Percentiles rank a stretch among this genome's conserved stretches.
These are phyloP conservation scores for Stichodactyla helianthus DNA, from an alignment of 64 coral and sea anemone genomes.

Conservation along the genomic window DNA sequence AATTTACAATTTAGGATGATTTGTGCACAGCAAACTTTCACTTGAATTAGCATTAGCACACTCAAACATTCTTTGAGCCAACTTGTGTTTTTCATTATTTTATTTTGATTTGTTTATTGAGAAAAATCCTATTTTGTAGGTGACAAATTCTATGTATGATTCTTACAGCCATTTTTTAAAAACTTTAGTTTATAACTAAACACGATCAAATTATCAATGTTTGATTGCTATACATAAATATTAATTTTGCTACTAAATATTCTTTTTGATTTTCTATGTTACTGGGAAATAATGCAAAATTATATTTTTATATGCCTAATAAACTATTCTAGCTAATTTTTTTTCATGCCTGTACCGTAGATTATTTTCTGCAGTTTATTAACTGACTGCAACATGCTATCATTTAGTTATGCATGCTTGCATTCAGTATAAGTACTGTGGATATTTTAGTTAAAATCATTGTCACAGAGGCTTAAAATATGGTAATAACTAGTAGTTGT, in stretches of 20 bases:
- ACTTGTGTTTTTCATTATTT: too few species aligned
- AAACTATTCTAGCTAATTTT: too few species aligned
- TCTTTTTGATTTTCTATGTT: not conserved
- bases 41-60: too few species aligned
- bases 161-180: not conserved
- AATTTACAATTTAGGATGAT: not conserved
- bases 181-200: not conserved
- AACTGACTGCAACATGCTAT: not conserved
- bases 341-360: too few species aligned
- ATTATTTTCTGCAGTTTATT: too few species aligned
- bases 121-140: not conserved
- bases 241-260: not conserved
- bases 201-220: not conserved
- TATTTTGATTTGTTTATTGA: too few species aligned
- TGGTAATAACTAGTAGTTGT: too few species aligned
- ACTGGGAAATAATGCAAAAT: not conserved
- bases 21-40: too few species aligned
- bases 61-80: too few species aligned
- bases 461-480: too few species aligned
- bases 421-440: not conserved
- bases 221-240: not conserved
- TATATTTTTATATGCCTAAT: not conserved
- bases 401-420: not conserved
- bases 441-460: not conserved
- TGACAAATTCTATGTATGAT: not conserved